A percentile compares a stretch with the other conserved stretches of the same genome.
phyloP scores from a whole-genome alignment of 2,888 invertebrate genomes.

The Heliconius ismenius region DNA sequence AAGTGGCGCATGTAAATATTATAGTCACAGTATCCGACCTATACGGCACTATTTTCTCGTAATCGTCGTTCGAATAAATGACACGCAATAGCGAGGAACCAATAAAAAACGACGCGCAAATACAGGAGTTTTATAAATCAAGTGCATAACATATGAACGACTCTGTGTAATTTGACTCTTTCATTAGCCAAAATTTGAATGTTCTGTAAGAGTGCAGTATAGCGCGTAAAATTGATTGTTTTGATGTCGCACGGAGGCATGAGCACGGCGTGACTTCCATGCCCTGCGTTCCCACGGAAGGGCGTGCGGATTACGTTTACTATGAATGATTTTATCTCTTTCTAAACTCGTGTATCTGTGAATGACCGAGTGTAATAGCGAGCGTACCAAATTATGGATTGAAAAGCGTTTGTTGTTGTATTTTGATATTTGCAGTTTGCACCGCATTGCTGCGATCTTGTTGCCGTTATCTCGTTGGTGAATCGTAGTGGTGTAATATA shows the following conservation, averaged over 20 bases:
- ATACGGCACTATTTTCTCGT: slow-evolving; percentile 62
- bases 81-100: slow-evolving; percentile 79
- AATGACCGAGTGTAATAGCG: slow-evolving; percentile 80
- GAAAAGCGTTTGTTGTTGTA: slow-evolving; percentile 79
- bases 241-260: slow-evolving; percentile 71
- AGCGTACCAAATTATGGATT: slow-evolving; percentile 79
- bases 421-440: slow-evolving; percentile 67
- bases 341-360: slow-evolving; percentile 80
- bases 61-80: slow-evolving; percentile 76
- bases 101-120: slow-evolving; percentile 79
- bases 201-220: slow-evolving; percentile 56
- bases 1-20: slow-evolving; percentile 4
- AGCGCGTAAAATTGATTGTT: slow-evolving; percentile 67
- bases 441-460: slow-evolving; percentile 60
- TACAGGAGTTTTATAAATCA: slow-evolving; percentile 71
- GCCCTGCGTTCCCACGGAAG: slow-evolving; percentile 80
- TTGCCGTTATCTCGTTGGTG: slow-evolving; percentile 66
- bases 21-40: slow-evolving; percentile 48
- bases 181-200: slow-evolving; percentile 52
- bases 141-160: slow-evolving; percentile 66
- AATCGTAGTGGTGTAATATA: slow-evolving; percentile 60
- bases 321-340: slow-evolving; percentile 83
- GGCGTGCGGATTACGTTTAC: slow-evolving; percentile 81
- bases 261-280: slow-evolving; percentile 81
- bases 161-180: slow-evolving; percentile 59